These are phyloP conservation scores for Fukomys damarensis DNA, from an alignment of 2,113 vertebrate species.

Conservation along the genomic window DNA sequence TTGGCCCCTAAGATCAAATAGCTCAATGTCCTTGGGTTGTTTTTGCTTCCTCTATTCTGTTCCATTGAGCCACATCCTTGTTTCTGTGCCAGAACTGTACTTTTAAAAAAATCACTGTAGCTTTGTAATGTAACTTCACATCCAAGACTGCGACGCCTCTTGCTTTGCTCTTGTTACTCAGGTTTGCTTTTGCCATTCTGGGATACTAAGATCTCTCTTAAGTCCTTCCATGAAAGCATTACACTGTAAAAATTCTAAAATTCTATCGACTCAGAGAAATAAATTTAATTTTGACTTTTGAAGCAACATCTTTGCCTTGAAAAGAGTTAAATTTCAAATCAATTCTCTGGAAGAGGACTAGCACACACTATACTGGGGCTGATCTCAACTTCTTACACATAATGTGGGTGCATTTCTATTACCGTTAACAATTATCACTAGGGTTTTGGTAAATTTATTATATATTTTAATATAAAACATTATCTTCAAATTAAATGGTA, in stretches of 20 bases:
- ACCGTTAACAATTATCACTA: background rate
- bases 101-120: background rate
- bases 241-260: slow-evolving; percentile 51
- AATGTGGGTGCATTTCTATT: background rate
- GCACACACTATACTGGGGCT: background rate
- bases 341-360: background rate
- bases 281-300: slow-evolving; percentile 41
- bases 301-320: slow-evolving; percentile 21
- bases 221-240: background rate
- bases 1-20: background rate
- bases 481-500: slow-evolving; percentile 59
- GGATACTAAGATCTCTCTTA: slow-evolving; percentile 20
- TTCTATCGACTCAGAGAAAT: slow-evolving; percentile 1
- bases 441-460: background rate
- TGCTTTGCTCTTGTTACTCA: background rate
- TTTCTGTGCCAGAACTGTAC: background rate
- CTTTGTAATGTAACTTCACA: background rate
- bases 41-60: background rate
- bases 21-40: background rate
- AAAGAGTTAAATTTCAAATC: slow-evolving; percentile 43
- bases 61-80: background rate
- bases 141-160: background rate
- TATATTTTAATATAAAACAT: background rate
- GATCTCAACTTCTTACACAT: background rate
- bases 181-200: background rate